A percentile compares a stretch with the other conserved stretches of the same genome.
These are phyloP conservation scores for Lonchura striata DNA, from an alignment of 2,113 vertebrate genomes.

Conservation along the genomic window DNA sequence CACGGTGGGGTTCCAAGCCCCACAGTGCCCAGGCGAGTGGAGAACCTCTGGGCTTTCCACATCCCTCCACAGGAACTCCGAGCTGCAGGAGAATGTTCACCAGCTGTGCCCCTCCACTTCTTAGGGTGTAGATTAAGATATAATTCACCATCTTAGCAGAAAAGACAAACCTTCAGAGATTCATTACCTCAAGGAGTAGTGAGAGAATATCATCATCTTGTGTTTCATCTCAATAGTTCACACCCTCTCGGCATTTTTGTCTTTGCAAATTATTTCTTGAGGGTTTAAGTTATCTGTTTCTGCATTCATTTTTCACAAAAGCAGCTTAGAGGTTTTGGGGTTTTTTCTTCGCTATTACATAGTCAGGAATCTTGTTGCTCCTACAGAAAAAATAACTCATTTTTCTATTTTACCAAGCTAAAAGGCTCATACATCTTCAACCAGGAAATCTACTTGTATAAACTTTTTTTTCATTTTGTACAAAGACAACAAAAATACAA, in stretches of 20 bases:
- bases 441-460: background rate
- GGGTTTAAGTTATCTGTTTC: background rate
- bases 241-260: background rate
- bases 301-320: slow-evolving; percentile 6
- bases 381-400: background rate
- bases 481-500: background rate
- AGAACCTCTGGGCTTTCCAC: background rate
- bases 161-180: background rate
- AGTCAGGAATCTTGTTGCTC: background rate
- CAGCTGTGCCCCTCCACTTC: too few relatives aligned
- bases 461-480: background rate
- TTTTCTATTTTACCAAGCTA: background rate
- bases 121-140: background rate
- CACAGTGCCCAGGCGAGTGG: fast-evolving
- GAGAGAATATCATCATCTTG: background rate
- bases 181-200: background rate
- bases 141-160: background rate
- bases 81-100: fast-evolving
- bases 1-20: fast-evolving
- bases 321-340: background rate
- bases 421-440: background rate
- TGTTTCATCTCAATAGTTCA: background rate
- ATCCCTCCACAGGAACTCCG: fast-evolving
- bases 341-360: background rate
- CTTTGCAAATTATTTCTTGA: background rate